Evolutionary conservation across 1,140 invertebrate genomes (phyloP), one percentile per base, ranked within the genome.

Genomic region (Kradibia gibbosae): DNA sequence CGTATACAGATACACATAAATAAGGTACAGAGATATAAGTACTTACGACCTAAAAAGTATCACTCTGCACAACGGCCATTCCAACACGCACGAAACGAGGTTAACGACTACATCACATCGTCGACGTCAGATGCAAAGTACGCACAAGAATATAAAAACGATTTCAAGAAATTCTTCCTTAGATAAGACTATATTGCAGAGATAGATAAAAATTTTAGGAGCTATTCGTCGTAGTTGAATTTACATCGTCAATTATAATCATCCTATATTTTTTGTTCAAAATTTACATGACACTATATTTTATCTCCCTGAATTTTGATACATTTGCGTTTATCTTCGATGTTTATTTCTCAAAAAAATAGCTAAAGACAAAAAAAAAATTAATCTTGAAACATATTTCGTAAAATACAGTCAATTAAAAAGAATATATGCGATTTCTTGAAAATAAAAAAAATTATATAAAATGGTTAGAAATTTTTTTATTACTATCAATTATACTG

Each of bases 51-150:
- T 42, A 25, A 75, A 53, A 75, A 75, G 17, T 75, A 50, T 55
- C 53, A 15, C 36, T 39, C 3, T 65, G 53, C 25, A 48, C 39
- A 48, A 65, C 25, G 57, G 57, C n/a, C 42, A 65, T 65, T 77
- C 25, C 57, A 36, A 53, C 5, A 8, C 1, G 71, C 48, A 20
- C 25, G 71, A 73, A 77, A 77, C 62, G 85, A 85, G 83, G 81
- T 85, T 87, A 87, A 89, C 88, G 82, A 87, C 82, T 42, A 28
- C 34, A 48, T 71, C 62, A 31, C 34, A 17, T 45, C 11, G 50
- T 45, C 48, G 71, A 55, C 25, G 71, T 28, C 71, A 34, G 28
- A 74, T 74, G 71, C 71, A 55, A 74, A 74, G 39, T 76, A 20
- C 55, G 57, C 57, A 17, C 22, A 36, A 55, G 55, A 76, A 50